Evolutionary conservation across 2,888 invertebrate species (phyloP).

Genomic region (Drosophila colorata): DNA sequence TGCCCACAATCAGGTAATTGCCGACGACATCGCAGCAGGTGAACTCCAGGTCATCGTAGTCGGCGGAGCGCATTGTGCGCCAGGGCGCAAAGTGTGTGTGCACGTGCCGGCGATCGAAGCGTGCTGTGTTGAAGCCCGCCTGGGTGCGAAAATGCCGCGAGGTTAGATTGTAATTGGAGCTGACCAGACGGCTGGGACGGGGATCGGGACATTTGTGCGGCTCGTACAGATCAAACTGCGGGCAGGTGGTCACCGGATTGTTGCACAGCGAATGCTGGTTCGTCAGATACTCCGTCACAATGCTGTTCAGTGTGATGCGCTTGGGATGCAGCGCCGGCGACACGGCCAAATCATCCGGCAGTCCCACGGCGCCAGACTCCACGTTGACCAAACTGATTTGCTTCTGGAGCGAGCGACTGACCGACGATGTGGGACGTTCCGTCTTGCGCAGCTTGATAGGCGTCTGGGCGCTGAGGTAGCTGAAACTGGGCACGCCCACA

Average conservation of each 20-base stretch:
- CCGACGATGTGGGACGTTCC: conserved; percentile 54
- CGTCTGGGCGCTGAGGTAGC: conserved; percentile 53
- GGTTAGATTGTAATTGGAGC: conserved; percentile 89
- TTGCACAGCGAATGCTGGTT: conserved; percentile 99
- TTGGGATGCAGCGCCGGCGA: conserved; percentile 84
- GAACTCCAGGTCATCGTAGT: conserved; percentile 90
- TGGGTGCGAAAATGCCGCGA: conserved; percentile 87
- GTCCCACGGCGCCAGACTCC: conserved; percentile 25
- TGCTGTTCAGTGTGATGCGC: conserved; percentile 92
- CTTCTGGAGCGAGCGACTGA: conserved; percentile 85
- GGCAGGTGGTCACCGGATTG: conserved; percentile 98
- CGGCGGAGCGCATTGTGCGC: conserved; percentile 88
- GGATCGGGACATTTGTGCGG: conserved; percentile 99
- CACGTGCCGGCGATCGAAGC: conserved; percentile 92
- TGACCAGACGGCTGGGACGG: conserved; percentile 86
- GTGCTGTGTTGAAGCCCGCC: conserved; percentile 87
- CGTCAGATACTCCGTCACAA: conserved; percentile 97
- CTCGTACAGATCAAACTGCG: conserved; percentile 97
- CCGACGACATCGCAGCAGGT: conserved; percentile 89
- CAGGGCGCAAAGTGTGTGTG: conserved; percentile 93
- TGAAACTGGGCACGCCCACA: conserved; percentile 57
- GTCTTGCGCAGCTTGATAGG: conserved; percentile 68
- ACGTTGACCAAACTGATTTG: conserved; percentile 84
- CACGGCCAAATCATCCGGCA: conserved; percentile 49
- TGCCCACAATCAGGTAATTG: conserved; percentile 91